Evolutionary conservation across 2,888 invertebrate species (phyloP), one percentile per base, ranked within the genome.

Genomic region (Sussaba pulchella): DNA sequence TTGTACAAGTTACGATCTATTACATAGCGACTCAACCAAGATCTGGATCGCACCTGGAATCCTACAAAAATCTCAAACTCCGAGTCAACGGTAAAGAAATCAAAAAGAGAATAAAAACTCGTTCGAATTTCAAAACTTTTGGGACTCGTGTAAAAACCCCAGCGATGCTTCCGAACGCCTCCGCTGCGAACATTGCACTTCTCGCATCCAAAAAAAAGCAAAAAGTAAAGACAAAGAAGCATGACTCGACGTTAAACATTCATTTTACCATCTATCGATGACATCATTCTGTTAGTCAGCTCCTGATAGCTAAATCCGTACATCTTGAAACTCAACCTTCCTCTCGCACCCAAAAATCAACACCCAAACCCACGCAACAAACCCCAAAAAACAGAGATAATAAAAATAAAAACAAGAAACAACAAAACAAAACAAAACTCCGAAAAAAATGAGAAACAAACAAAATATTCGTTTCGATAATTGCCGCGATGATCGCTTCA

Each of bases 231-330:
- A 57, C 31, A 57, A 57, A 57, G 36, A 2, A n/a, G 14, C n/a
- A 31, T 57, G 57, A 57, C 57, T 57, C 57, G 31, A 31, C 57
- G n/a, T 5, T n/a, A 17, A 1, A 31, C 9, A 57, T 31, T 57
- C n/a, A n/a, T 31, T 84, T 85, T 94, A 96, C 96, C 96, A 94
- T 96, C 96, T 24, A 96, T 95, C 3, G 96, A 96, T 83, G 95
- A 95, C 89, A 96, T 94, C 90, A 95, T 95, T 82, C 96, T 94
- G 92, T 95, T 96, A 83, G 95, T 94, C 64, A 95, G 94, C 59
- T 95, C 95, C 90, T 96, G 96, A 93, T 96, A 96, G 92, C 89
- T 89, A 72, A 87, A 90, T 17, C 95, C 94, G 91, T 95, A 96
- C 96, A 96, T 96, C 76, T 81, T 91, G 10, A 77, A 66, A 47